Conservation (phyloP, 1,140 invertebrate species). For the Venustaconcha ellipsiformis region DNA sequence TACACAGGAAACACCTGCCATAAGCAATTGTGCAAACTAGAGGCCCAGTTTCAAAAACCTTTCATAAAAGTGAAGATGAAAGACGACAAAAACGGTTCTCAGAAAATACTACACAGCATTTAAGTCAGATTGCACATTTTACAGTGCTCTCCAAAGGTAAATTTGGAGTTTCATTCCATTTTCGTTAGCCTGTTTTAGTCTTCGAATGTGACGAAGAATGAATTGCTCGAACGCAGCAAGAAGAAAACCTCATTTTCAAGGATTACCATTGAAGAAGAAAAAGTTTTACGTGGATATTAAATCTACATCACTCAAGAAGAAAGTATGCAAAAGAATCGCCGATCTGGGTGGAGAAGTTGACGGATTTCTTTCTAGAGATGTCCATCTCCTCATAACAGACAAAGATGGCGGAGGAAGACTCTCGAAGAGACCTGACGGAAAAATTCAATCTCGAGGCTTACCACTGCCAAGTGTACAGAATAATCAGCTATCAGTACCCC, state of each 20-base stretch:
- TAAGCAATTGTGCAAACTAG: no score
- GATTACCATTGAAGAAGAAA: conserved; percentile 28
- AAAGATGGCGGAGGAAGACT: conserved; percentile 13
- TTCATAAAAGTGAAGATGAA: no score
- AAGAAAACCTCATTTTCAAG: conserved; percentile 38
- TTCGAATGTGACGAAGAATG: no score
- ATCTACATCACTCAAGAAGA: conserved; percentile 27
- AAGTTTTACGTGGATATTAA: conserved; percentile 50
- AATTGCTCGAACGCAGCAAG: conserved; percentile 3
- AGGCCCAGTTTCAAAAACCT: no score
- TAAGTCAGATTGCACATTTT: no score
- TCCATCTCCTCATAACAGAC: conserved; percentile 45
- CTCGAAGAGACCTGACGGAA: background rate
- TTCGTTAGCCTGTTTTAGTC: no score
- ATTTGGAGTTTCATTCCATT: no score
- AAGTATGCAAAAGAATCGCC: conserved; percentile 31
- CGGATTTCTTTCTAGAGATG: conserved; percentile 48
- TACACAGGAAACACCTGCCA: no score
- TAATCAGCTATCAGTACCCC: conserved; percentile 11
- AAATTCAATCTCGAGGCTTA: no score
- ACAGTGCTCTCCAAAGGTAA: no score
- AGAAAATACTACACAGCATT: no score
- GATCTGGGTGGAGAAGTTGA: conserved; percentile 44
- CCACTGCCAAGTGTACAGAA: background rate
- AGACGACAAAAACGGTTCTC: no score